Conservation (phyloP, 2,797 vertebrate genomes). For the Saguinus oedipus region DNA sequence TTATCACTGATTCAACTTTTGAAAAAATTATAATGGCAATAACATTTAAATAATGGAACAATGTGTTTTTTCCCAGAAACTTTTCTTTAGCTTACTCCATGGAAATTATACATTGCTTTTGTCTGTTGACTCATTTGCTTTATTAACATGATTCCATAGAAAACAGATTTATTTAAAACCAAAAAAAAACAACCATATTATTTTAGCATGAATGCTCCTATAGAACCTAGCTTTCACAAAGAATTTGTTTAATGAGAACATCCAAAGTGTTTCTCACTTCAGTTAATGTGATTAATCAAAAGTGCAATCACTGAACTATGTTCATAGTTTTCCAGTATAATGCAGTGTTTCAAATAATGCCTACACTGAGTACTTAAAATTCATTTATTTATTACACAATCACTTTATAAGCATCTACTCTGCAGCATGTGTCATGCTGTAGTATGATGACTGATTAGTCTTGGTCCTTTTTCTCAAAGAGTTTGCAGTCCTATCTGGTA, state of each 20-base stretch:
- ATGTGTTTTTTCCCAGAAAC: background rate
- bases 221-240: slow-evolving; percentile 17
- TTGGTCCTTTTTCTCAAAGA: background rate
- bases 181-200: background rate
- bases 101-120: background rate
- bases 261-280: slow-evolving; percentile 19
- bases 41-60: slow-evolving; percentile 32
- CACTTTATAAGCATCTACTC: background rate
- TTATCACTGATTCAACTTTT: slow-evolving; percentile 45
- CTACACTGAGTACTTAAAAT: background rate
- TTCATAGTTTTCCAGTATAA: background rate
- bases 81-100: background rate
- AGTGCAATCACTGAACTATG: background rate
- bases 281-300: background rate
- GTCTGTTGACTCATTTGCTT: background rate
- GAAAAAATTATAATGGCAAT: background rate
- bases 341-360: background rate
- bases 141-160: background rate
- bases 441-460: background rate
- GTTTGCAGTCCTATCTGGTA: background rate
- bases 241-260: background rate
- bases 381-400: background rate
- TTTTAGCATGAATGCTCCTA: background rate
- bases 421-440: background rate
- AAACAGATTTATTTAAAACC: slow-evolving; percentile 8